Evolutionary conservation across 2,113 vertebrate genomes (phyloP).

Genomic region (Myrmecobius fasciatus): DNA sequence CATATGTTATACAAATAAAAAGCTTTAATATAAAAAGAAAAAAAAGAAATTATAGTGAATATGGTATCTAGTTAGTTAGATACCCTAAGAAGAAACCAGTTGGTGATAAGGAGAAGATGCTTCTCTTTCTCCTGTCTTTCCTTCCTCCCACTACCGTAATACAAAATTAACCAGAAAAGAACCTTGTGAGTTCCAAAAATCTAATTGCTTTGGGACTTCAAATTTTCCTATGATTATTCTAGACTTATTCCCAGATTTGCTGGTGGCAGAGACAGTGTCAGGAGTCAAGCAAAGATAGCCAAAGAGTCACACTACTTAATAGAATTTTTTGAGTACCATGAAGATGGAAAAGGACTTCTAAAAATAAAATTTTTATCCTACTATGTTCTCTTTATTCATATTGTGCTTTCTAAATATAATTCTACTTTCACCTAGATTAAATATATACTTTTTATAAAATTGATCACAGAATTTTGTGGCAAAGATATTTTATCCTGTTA

Average conservation of each 20-base stretch:
- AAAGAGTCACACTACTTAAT: background rate
- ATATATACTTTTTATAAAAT: background rate
- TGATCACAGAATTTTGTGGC: background rate
- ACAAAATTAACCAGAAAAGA: background rate
- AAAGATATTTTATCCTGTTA: background rate
- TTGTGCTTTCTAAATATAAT: background rate
- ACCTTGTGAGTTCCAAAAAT: background rate
- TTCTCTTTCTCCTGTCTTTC: background rate
- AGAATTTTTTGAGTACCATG: background rate
- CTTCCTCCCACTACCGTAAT: background rate
- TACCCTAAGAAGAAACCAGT: background rate
- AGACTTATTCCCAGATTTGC: background rate
- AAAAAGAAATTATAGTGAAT: background rate
- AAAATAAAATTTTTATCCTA: background rate
- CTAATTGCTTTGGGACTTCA: background rate
- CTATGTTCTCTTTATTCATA: background rate
- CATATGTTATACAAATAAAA: no score
- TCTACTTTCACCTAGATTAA: background rate
- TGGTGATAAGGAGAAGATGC: background rate
- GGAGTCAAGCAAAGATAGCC: background rate
- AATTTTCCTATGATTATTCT: background rate
- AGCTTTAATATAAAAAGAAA: no score
- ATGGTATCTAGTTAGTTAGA: background rate
- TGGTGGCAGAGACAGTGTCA: background rate
- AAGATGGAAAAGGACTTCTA: background rate